A percentile compares a stretch with the other conserved stretches of the same genome.
phyloP scores from a whole-genome alignment of 2,113 vertebrate species.

The Microtus richardsoni region DNA sequence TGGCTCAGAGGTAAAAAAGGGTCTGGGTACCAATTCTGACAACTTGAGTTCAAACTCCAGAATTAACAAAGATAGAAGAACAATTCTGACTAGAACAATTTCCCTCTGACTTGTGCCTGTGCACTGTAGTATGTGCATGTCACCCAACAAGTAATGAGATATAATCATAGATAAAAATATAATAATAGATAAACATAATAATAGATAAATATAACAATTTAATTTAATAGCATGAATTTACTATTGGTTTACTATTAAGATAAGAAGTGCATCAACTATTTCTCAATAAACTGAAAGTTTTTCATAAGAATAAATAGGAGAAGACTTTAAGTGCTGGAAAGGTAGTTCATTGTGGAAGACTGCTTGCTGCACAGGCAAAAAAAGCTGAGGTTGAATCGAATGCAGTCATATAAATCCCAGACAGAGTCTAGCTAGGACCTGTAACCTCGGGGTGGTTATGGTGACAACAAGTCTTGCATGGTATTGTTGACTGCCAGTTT shows the following conservation, averaged over 20 bases:
- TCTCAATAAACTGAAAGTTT: neutral
- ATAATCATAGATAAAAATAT: neutral
- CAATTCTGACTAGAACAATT: no score
- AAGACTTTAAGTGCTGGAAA: neutral
- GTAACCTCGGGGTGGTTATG: no score
- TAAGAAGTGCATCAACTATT: neutral
- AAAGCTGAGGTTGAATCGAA: neutral
- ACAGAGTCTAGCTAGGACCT: neutral
- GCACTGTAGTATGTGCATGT: no score
- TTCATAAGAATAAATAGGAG: neutral
- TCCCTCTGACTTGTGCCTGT: neutral
- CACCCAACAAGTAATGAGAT: neutral
- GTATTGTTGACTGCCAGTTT: neutral
- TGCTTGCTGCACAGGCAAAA: no score
- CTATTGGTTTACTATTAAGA: neutral
- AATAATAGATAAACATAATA: neutral
- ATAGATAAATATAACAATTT: neutral
- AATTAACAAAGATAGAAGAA: neutral
- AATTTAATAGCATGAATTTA: neutral
- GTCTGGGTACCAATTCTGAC: neutral
- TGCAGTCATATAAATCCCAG: neutral
- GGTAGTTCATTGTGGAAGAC: neutral
- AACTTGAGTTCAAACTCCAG: neutral
- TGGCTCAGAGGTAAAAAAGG: no score
- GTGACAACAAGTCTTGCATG: neutral